phyloP scores from a whole-genome alignment of 2,113 vertebrate genomes.

The Machaerirhynchus nigripectus region DNA sequence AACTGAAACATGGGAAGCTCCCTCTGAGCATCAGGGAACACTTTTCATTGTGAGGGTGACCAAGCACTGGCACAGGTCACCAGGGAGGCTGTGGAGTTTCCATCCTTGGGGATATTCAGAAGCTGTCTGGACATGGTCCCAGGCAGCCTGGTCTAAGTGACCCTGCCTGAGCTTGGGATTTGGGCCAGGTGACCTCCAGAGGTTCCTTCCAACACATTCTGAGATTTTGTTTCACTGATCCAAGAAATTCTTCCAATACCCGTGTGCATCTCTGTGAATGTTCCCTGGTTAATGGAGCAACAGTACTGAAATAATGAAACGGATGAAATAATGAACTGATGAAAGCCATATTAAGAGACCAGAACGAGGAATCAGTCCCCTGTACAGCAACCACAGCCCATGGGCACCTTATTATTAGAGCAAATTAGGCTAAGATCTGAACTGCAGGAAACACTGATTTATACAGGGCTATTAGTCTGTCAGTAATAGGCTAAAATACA shows the following conservation, averaged over 20 bases:
- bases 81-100: neutral
- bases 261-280: accelerated
- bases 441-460: neutral
- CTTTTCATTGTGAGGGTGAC: neutral
- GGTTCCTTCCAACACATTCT: neutral
- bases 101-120: neutral
- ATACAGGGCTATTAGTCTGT: neutral
- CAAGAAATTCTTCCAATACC: neutral
- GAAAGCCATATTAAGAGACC: neutral
- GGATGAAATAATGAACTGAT: neutral
- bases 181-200: neutral
- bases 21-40: neutral
- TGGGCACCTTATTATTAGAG: neutral
- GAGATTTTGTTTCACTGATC: neutral
- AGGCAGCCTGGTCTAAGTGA: neutral
- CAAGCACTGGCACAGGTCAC: neutral
- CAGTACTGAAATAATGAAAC: neutral
- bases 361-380: neutral
- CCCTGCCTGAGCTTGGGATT: neutral
- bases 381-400: neutral
- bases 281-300: neutral
- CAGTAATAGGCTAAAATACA: conserved; percentile 28
- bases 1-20: neutral
- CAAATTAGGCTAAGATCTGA: neutral
- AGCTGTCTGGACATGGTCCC: accelerated